These are phyloP conservation scores for Trypoxylon attenuatum DNA, from an alignment of 2,888 invertebrate genomes.

Conservation along the genomic window DNA sequence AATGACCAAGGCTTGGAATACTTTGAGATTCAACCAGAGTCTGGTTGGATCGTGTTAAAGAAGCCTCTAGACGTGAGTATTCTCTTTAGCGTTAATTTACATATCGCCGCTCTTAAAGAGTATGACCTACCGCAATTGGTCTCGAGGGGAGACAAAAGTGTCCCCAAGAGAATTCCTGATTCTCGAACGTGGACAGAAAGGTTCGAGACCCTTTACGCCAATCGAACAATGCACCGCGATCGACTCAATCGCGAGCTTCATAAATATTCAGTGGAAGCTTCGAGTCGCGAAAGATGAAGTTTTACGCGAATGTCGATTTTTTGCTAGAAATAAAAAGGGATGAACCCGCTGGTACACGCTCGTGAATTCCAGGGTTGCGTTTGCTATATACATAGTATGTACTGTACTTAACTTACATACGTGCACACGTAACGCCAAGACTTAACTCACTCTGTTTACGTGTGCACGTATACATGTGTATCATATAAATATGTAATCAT, in stretches of 20 bases:
- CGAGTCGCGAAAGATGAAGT: no score
- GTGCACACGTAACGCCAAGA: neutral
- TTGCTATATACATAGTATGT: slow-evolving; percentile 47
- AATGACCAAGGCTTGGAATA: slow-evolving; percentile 90
- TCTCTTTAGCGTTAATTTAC: slow-evolving; percentile 34
- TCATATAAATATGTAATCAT: slow-evolving; percentile 23
- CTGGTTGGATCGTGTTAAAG: slow-evolving; percentile 97
- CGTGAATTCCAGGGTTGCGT: slow-evolving; percentile 51
- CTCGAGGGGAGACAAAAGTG: slow-evolving; percentile 26
- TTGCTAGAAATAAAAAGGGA: neutral
- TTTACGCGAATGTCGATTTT: neutral
- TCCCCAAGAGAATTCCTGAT: slow-evolving; percentile 14
- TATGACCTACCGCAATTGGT: slow-evolving; percentile 41
- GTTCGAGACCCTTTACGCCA: neutral
- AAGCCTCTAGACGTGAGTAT: slow-evolving; percentile 97
- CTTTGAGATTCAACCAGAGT: slow-evolving; percentile 97
- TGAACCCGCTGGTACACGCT: slow-evolving; percentile 13
- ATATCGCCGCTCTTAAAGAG: slow-evolving; percentile 47
- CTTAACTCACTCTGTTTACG: slow-evolving; percentile 8
- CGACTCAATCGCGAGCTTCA: no score
- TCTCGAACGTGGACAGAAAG: slow-evolving; percentile 3
- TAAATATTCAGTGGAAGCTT: no score
- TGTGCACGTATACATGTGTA: slow-evolving; percentile 14
- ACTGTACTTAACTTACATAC: slow-evolving; percentile 45
- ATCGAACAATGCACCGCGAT: neutral